Percentiles rank a stretch among this genome's conserved stretches.
These are phyloP conservation scores for Hylomyscus alleni DNA, from an alignment of 2,797 vertebrate species.

Conservation along the genomic window DNA sequence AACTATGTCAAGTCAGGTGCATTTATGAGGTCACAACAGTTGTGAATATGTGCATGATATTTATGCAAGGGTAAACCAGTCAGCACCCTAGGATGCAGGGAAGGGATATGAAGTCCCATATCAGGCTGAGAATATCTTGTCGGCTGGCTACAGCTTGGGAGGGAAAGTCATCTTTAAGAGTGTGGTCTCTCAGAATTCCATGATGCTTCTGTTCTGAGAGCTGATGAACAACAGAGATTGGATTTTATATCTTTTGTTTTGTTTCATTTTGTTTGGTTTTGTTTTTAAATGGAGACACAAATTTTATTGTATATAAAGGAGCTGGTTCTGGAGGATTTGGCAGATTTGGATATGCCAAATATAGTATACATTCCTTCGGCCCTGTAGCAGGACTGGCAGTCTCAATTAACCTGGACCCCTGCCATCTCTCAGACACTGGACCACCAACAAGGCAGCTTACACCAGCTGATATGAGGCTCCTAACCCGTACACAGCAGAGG, in stretches of 20 bases:
- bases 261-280: background rate
- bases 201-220: too few relatives aligned
- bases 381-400: too few relatives aligned
- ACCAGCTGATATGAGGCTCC: too few relatives aligned
- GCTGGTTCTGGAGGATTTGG: background rate
- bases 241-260: background rate
- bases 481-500: too few relatives aligned
- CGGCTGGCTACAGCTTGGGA: background rate
- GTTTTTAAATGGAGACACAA: background rate
- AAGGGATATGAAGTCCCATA: background rate
- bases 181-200: background rate
- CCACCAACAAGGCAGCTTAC: too few relatives aligned
- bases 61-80: background rate
- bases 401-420: too few relatives aligned
- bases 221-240: background rate
- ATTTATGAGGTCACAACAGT: background rate
- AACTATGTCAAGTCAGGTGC: background rate
- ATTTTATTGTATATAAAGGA: background rate
- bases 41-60: background rate
- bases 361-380: background rate
- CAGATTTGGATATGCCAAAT: background rate
- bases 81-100: background rate
- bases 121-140: too few relatives aligned
- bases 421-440: too few relatives aligned
- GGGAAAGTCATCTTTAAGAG: background rate